These are phyloP conservation scores for Rosalia funebris DNA, from an alignment of 2,888 invertebrate species.

Conservation along the genomic window DNA sequence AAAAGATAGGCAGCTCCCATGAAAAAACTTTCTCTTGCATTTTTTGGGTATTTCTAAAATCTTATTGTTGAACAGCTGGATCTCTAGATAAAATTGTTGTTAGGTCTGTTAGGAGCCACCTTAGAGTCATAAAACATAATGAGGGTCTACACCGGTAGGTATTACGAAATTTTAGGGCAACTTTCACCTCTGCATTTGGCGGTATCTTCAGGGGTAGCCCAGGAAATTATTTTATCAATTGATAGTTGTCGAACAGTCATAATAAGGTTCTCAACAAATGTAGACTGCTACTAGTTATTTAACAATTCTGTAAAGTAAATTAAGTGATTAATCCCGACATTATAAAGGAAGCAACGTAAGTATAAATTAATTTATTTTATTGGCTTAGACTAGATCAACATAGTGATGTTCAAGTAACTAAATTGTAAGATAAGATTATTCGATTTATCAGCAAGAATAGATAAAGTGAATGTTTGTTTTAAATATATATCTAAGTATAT, in stretches of 20 bases:
- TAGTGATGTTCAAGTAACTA: too few relatives aligned
- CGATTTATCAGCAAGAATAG: too few relatives aligned
- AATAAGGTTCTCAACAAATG: background rate
- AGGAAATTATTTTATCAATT: slow-evolving; percentile 30
- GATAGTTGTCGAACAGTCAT: slow-evolving; percentile 10
- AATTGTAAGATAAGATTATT: too few relatives aligned
- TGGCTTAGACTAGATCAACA: too few relatives aligned
- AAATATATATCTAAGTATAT: too few relatives aligned
- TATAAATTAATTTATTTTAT: too few relatives aligned
- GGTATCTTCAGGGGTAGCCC: slow-evolving; percentile 23
- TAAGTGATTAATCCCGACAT: too few relatives aligned
- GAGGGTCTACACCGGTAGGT: slow-evolving; percentile 28
- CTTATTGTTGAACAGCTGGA: slow-evolving; percentile 37
- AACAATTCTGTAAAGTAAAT: too few relatives aligned
- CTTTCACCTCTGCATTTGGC: slow-evolving; percentile 41
- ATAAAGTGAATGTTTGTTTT: too few relatives aligned
- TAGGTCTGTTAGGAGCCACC: slow-evolving; percentile 31
- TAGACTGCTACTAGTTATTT: background rate
- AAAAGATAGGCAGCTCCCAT: slow-evolving; percentile 6
- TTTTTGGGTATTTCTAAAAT: slow-evolving; percentile 37
- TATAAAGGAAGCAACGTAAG: too few relatives aligned
- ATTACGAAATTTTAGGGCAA: slow-evolving; percentile 43
- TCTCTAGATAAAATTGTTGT: slow-evolving; percentile 29
- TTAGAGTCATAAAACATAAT: slow-evolving; percentile 37
- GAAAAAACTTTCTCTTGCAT: slow-evolving; percentile 48